phyloP scores from a whole-genome alignment of 1,140 invertebrate species.

The Scaptomyza pallida region DNA sequence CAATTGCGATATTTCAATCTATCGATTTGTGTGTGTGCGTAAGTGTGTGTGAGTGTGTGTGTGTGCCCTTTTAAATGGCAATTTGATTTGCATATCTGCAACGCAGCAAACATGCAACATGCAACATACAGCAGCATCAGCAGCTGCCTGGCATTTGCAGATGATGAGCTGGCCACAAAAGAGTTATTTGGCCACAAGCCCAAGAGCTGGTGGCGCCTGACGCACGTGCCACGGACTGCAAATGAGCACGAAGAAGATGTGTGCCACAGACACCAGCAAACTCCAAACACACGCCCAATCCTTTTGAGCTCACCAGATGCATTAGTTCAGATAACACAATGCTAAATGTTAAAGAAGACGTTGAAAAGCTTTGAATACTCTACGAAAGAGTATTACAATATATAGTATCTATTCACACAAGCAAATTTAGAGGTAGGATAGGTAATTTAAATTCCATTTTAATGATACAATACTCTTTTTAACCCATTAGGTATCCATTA shows the following conservation, averaged over 20 bases:
- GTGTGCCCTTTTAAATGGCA: conserved; percentile 23
- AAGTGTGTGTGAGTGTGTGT: neutral
- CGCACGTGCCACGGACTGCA: conserved; percentile 44
- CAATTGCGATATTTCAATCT: conserved; percentile 40
- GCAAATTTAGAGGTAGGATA: no score
- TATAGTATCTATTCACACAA: no score
- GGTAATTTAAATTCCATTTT: no score
- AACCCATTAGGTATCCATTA: no score
- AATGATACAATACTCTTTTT: no score
- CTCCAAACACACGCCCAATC: neutral
- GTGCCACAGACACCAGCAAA: conserved; percentile 28
- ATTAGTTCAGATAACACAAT: neutral
- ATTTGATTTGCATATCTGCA: conserved; percentile 59
- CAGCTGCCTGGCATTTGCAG: conserved; percentile 1
- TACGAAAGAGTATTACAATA: neutral
- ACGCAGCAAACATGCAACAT: neutral
- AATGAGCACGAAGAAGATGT: conserved; percentile 45
- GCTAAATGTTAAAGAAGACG: neutral
- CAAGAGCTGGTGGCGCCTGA: conserved; percentile 1
- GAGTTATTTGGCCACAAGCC: conserved; percentile 2
- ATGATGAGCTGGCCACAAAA: conserved; percentile 1
- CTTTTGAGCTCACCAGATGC: neutral
- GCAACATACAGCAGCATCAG: conserved; percentile 4
- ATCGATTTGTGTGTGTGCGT: conserved; percentile 15
- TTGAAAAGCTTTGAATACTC: neutral